Conservation (phyloP, 2,797 vertebrate species). For the Decapterus maruadsi region DNA sequence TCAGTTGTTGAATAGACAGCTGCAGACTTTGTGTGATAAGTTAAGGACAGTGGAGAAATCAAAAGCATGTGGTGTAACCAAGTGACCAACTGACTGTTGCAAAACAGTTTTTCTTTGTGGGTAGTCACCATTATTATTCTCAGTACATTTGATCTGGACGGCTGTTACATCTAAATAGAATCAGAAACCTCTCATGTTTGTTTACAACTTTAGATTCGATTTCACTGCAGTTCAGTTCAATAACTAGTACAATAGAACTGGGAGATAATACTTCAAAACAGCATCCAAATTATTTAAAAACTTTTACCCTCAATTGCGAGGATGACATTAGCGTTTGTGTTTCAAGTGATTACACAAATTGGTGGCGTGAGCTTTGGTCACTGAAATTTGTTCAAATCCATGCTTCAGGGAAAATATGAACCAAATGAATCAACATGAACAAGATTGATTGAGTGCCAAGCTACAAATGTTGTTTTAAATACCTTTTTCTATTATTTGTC, state of each 20-base stretch:
- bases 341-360: too few species aligned
- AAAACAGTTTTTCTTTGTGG: slow-evolving; percentile 14
- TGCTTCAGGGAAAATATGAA: too few species aligned
- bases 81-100: slow-evolving; percentile 35
- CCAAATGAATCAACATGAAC: too few species aligned
- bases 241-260: too few species aligned
- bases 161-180: not conserved
- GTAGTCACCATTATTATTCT: not conserved
- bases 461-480: not conserved
- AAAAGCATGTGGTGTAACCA: slow-evolving; percentile 46
- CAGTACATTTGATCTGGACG: not conserved
- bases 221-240: not conserved
- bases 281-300: too few species aligned
- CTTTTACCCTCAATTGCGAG: too few species aligned
- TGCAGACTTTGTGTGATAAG: slow-evolving; percentile 65
- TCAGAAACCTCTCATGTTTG: not conserved
- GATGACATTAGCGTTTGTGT: too few species aligned
- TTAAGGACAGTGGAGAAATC: slow-evolving; percentile 61
- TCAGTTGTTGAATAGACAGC: slow-evolving; percentile 63
- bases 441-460: too few species aligned
- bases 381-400: too few species aligned
- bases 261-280: too few species aligned
- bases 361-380: too few species aligned
- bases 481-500: too few species aligned
- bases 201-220: not conserved